A percentile compares a stretch with the other conserved stretches of the same genome.
These are phyloP conservation scores for Elymnias hypermnestra DNA, from an alignment of 1,140 invertebrate species.

Conservation along the genomic window DNA sequence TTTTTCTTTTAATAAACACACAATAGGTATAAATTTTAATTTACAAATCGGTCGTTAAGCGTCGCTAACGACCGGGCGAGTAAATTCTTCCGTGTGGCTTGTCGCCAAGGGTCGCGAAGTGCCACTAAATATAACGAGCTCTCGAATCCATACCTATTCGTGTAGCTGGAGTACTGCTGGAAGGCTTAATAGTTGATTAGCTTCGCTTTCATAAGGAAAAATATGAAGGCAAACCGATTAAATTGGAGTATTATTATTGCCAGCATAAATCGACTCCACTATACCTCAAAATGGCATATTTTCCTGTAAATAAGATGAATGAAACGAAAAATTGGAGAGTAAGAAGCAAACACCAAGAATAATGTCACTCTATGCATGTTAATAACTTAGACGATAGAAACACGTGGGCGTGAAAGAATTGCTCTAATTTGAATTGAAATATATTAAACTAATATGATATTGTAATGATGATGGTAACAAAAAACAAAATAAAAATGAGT, in stretches of 20 bases:
- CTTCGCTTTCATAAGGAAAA: constrained; percentile 4
- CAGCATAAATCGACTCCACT: no score
- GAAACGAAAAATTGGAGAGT: no score
- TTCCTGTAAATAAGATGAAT: no score
- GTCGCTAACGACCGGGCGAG: constrained; percentile 29
- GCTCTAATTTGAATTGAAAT: no score
- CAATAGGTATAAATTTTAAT: constrained; percentile 15
- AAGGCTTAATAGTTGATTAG: constrained; percentile 9
- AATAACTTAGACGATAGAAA: no score
- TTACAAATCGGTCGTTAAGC: constrained; percentile 17
- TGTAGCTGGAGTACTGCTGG: neutral
- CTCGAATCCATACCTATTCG: constrained; percentile 6
- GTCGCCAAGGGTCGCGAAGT: constrained; percentile 27
- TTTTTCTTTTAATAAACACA: constrained; percentile 2
- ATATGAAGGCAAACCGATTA: neutral
- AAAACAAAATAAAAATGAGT: no score
- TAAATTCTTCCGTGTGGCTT: constrained; percentile 25
- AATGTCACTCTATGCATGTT: no score
- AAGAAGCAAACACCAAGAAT: no score
- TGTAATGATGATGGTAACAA: no score
- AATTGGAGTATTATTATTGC: neutral
- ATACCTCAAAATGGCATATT: no score
- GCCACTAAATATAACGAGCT: constrained; percentile 28
- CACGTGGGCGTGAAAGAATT: no score
- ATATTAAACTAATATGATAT: no score